Evolutionary conservation across 2,888 invertebrate genomes (phyloP), one percentile per base, ranked within the genome.

Genomic region (Tipula lateralis): DNA sequence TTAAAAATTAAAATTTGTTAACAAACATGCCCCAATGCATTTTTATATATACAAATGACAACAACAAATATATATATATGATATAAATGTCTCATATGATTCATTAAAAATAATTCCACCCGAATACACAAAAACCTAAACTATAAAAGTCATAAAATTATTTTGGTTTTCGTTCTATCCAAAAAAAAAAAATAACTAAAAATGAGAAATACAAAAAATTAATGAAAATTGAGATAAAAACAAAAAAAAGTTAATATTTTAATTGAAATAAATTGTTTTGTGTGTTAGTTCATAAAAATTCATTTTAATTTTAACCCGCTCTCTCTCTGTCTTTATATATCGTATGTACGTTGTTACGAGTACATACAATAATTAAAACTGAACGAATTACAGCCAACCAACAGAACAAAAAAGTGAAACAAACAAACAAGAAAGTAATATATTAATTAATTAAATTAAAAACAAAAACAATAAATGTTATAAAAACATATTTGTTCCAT

Each of bases 191-290:
- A 36, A n/a, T n/a, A n/a, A 36, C 36, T 36, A 36, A 36, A 36
- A 50, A 50, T 16, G 44, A 50, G 16, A 50, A 50, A 50, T 50
- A 50, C 16, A 50, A 50, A 50, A 44, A 50, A 50, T 50, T 50
- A 50, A 50, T 50, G 44, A 50, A 50, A 50, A 50, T 50, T 50
- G 44, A 50, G 44, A 16, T 44, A 44, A 44, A 44, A 50, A 50
- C 9, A n/a, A 34, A 36, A 44, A 44, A 50, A 50, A 50, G n/a
- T 50, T 50, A 50, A 50, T 50, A 16, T 50, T 50, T 50, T 50
- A 50, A 50, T 50, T 50, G 44, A 50, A 50, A 50, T 50, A 50
- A 50, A 50, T 50, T 50, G 44, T 50, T 50, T 50, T 50, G 44
- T 50, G 44, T 50, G 44, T 50, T 50, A 50, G 44, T 50, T 50